A percentile compares a stretch with the other conserved stretches of the same genome.
Evolutionary conservation across 2,797 vertebrate species (phyloP).

Genomic region (Coendou prehensilis): DNA sequence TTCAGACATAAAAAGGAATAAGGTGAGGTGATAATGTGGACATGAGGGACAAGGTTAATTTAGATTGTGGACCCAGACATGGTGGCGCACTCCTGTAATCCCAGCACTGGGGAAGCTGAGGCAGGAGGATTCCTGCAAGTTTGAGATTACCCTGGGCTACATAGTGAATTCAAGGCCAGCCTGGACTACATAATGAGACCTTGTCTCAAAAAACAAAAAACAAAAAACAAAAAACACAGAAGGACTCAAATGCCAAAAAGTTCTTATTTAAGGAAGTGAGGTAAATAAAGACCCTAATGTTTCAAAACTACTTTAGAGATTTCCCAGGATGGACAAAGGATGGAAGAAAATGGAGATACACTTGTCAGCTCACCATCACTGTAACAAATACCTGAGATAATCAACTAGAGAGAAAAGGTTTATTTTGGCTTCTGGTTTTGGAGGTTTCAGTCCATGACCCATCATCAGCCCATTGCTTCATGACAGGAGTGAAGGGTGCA

Average conservation of each 20-base stretch:
- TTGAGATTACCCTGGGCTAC: too few relatives aligned
- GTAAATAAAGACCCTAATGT: background rate
- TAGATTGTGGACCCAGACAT: background rate
- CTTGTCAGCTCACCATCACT: background rate
- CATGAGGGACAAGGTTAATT: background rate
- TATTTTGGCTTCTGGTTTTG: background rate
- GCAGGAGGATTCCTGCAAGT: too few relatives aligned
- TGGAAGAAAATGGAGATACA: background rate
- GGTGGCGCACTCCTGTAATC: too few relatives aligned
- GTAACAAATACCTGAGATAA: background rate
- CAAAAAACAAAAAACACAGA: background rate
- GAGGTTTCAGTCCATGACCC: background rate
- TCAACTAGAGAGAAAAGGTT: background rate
- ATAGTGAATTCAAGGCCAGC: too few relatives aligned
- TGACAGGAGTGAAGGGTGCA: background rate
- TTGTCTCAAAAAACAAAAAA: background rate
- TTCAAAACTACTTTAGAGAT: background rate
- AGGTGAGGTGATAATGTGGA: background rate
- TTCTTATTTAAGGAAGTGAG: constrained; percentile 1
- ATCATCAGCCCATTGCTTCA: background rate
- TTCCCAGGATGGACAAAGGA: background rate
- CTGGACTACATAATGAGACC: background rate
- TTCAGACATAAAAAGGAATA: background rate
- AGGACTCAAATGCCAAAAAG: background rate
- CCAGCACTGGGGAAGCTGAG: too few relatives aligned